Conservation (phyloP, 2,113 vertebrate genomes). For the Chionis minor region DNA sequence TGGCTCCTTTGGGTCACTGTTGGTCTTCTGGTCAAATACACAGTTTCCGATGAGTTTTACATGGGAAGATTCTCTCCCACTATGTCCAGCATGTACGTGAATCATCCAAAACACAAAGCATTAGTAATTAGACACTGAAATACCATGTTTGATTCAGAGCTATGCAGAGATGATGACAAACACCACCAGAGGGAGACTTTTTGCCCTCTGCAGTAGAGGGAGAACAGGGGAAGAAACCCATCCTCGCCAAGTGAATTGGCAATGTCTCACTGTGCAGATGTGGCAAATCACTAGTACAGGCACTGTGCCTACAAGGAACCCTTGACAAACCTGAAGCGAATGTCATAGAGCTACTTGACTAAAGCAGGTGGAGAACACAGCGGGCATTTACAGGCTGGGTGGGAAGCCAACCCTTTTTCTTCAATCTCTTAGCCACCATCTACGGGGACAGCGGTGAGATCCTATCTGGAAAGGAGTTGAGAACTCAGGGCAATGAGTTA, state of each 20-base stretch:
- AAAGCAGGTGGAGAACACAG: background rate
- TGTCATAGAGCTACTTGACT: background rate
- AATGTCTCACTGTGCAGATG: background rate
- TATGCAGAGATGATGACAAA: background rate
- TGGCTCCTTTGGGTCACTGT: background rate
- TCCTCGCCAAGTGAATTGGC: background rate
- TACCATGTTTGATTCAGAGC: background rate
- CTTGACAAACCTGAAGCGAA: background rate
- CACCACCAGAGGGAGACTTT: background rate
- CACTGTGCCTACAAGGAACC: background rate
- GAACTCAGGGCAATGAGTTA: background rate
- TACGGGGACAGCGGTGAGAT: background rate
- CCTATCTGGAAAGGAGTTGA: background rate
- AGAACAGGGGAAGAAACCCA: rapidly evolving
- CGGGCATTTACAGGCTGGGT: background rate
- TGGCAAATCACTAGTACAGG: background rate
- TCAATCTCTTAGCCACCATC: background rate
- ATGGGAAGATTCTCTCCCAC: background rate
- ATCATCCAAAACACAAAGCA: background rate
- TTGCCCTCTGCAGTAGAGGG: background rate
- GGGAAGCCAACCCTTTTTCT: background rate
- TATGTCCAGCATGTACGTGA: background rate
- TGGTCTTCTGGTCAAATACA: background rate
- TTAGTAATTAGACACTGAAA: background rate
- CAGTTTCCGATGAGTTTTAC: background rate